phyloP scores from a whole-genome alignment of 2,888 invertebrate species.

The Cosmia pyralina region DNA sequence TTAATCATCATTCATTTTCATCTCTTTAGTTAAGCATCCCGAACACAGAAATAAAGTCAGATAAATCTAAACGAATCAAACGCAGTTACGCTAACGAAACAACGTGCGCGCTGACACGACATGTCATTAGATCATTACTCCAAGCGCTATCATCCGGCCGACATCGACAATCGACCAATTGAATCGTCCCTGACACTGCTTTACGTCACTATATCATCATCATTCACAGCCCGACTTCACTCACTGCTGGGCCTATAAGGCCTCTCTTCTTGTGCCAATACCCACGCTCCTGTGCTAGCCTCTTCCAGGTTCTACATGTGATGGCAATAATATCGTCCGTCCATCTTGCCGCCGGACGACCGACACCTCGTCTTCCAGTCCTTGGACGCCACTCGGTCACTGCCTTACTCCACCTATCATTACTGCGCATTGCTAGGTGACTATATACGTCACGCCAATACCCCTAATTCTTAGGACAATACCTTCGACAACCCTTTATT shows the following conservation, averaged over 20 bases:
- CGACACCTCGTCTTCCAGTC: not conserved
- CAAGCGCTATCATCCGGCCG: slow-evolving; percentile 72
- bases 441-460: not conserved
- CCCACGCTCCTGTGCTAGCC: not conserved
- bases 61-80: slow-evolving; percentile 23
- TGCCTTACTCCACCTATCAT: not conserved
- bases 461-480: not conserved
- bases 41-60: not conserved
- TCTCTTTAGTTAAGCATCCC: not conserved
- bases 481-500: not conserved
- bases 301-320: not conserved
- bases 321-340: no score
- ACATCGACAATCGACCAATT: slow-evolving; percentile 66
- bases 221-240: not conserved
- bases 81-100: slow-evolving; percentile 36
- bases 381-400: not conserved
- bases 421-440: not conserved
- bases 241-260: not conserved
- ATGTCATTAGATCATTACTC: slow-evolving; percentile 63
- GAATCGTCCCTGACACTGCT: slow-evolving; percentile 52
- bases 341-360: not conserved
- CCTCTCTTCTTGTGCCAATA: no score
- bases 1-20: no score
- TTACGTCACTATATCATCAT: slow-evolving; percentile 16
- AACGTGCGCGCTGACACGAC: slow-evolving; percentile 55